A percentile compares a stretch with the other conserved stretches of the same genome.
phyloP scores from a whole-genome alignment of 2,113 vertebrate genomes.

The Chaetodon trifascialis region DNA sequence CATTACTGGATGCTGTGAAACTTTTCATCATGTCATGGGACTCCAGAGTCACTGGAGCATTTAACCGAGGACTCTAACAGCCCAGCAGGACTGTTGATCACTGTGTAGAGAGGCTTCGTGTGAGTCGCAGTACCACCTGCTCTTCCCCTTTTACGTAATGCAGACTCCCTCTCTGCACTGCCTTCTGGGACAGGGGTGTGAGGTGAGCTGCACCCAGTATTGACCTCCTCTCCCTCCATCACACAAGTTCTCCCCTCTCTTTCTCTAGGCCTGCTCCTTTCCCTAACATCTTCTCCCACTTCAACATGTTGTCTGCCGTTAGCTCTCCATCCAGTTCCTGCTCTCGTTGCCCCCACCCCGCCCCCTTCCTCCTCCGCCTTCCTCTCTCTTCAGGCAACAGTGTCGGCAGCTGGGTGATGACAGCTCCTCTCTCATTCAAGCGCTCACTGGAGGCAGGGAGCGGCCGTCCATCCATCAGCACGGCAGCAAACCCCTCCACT shows the following conservation, averaged over 20 bases:
- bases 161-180: constrained; percentile 48
- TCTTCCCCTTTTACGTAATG: constrained; percentile 64
- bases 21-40: constrained; percentile 62
- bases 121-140: constrained; percentile 58
- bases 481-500: constrained; percentile 72
- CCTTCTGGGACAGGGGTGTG: constrained; percentile 71
- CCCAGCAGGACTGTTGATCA: constrained; percentile 48
- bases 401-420: constrained; percentile 73
- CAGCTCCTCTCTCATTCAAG: constrained; percentile 78
- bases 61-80: constrained; percentile 46
- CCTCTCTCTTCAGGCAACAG: constrained; percentile 55
- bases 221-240: constrained; percentile 63
- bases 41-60: constrained; percentile 52
- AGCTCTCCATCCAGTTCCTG: constrained; percentile 43
- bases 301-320: constrained; percentile 62
- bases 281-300: constrained; percentile 54
- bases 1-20: constrained; percentile 57
- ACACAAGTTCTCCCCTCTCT: constrained; percentile 41
- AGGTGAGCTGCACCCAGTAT: constrained; percentile 67
- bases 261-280: constrained; percentile 44
- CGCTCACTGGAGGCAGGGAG: constrained; percentile 76
- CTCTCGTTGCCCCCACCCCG: constrained; percentile 4
- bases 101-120: constrained; percentile 13
- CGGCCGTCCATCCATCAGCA: constrained; percentile 77
- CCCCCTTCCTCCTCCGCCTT: not conserved